Percentiles rank a stretch among this genome's conserved stretches.
Evolutionary conservation across 2,888 invertebrate genomes (phyloP).

Genomic region (Cheiracanthium punctorium): DNA sequence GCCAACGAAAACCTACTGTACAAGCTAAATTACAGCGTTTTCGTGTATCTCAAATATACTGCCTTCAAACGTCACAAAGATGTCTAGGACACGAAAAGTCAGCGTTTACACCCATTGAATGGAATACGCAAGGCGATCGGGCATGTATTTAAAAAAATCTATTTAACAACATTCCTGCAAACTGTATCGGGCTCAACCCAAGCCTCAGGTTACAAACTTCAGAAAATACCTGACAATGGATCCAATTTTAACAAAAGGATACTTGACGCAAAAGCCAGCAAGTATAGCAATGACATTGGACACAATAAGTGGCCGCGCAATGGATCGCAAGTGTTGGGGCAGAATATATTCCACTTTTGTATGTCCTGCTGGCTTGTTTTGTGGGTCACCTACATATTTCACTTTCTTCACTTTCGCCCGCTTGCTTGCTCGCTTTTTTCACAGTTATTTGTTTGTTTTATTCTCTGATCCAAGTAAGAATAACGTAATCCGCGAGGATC

Average conservation of each 20-base stretch:
- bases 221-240: too few relatives aligned
- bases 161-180: too few relatives aligned
- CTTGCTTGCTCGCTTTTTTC: background rate
- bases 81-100: too few relatives aligned
- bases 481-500: background rate
- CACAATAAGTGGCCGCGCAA: background rate
- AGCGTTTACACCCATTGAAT: too few relatives aligned
- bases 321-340: background rate
- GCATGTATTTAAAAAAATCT: too few relatives aligned
- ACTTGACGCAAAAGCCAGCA: background rate
- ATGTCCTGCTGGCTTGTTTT: background rate
- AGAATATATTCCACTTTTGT: background rate
- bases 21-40: too few relatives aligned
- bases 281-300: conserved; percentile 1
- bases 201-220: too few relatives aligned
- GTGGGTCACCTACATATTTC: conserved; percentile 9
- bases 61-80: too few relatives aligned
- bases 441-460: background rate
- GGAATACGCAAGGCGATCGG: too few relatives aligned
- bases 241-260: background rate
- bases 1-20: too few relatives aligned
- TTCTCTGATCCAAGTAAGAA: background rate
- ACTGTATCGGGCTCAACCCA: too few relatives aligned
- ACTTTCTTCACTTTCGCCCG: background rate
- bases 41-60: too few relatives aligned